Evolutionary conservation across 2,797 vertebrate genomes (phyloP).

Genomic region (Ceryle rudis): DNA sequence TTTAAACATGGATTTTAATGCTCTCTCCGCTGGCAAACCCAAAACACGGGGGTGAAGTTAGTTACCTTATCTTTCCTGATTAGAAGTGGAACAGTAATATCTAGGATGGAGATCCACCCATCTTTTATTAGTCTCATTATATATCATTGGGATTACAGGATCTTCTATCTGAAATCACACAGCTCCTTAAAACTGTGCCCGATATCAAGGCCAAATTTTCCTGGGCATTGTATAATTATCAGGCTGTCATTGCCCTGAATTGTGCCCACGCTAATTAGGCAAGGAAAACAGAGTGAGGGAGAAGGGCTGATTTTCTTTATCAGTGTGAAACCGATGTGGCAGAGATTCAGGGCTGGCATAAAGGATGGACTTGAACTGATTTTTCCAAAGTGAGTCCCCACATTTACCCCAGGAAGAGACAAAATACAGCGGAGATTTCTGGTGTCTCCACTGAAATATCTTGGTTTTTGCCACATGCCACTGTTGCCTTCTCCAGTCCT

Average conservation of each 20-base stretch:
- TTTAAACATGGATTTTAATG: not conserved
- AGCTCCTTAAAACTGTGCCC: not conserved
- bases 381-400: not conserved
- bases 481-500: not conserved
- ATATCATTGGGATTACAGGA: not conserved
- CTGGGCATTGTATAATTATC: slow-evolving; percentile 28
- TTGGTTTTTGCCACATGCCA: fast-evolving
- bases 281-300: not conserved
- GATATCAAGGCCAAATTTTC: not conserved
- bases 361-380: not conserved
- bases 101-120: slow-evolving; percentile 33
- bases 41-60: not conserved
- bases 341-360: not conserved
- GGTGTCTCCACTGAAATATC: not conserved
- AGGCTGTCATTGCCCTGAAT: slow-evolving; percentile 4
- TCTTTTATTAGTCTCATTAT: slow-evolving; percentile 43
- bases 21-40: not conserved
- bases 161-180: not conserved
- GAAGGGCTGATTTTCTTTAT: not conserved
- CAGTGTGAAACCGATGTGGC: not conserved
- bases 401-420: not conserved
- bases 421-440: not conserved
- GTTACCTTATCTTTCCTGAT: not conserved
- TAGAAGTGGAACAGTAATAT: not conserved
- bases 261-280: slow-evolving; percentile 42